Percentiles rank a stretch among this genome's conserved stretches.
phyloP scores from a whole-genome alignment of 2,888 invertebrate genomes.

The Parnassius smintheus region DNA sequence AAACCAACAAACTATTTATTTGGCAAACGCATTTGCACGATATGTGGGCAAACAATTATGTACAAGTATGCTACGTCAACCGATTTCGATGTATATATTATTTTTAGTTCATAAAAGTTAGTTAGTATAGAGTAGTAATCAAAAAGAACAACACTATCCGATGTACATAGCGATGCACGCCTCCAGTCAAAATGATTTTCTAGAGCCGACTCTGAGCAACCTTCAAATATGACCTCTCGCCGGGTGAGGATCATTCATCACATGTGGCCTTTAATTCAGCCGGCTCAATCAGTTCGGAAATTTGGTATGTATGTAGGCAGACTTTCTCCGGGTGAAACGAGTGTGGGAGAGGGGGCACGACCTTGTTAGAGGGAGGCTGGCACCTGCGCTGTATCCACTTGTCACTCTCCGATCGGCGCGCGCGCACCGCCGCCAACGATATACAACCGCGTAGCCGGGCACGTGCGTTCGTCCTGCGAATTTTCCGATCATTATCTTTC shows the following conservation, averaged over 20 bases:
- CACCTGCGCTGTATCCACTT: constrained; percentile 72
- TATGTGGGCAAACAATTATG: too few species aligned
- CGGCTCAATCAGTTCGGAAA: constrained; percentile 75
- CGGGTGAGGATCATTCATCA: constrained; percentile 40
- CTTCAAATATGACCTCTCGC: constrained; percentile 40
- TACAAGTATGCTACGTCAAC: too few species aligned
- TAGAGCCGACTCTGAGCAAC: constrained; percentile 31
- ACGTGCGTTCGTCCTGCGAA: constrained; percentile 50
- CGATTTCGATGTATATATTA: too few species aligned
- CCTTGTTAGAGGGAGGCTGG: constrained; percentile 79
- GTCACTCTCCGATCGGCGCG: constrained; percentile 67
- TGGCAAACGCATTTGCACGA: too few species aligned
- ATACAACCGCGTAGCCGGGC: constrained; percentile 49
- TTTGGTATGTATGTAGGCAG: constrained; percentile 81
- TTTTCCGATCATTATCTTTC: constrained; percentile 28
- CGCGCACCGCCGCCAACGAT: constrained; percentile 67
- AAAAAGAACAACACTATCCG: too few species aligned
- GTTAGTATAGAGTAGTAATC: too few species aligned
- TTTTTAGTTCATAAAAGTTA: too few species aligned
- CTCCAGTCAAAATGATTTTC: constrained; percentile 5
- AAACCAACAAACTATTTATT: too few species aligned
- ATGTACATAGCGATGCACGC: not conserved
- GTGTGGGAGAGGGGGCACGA: constrained; percentile 60
- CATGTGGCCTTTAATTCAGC: constrained; percentile 43
- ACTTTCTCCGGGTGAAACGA: constrained; percentile 78